Evolutionary conservation across 2,797 vertebrate species (phyloP), one percentile per base, ranked within the genome.

Genomic region (Spheniscus humboldti): DNA sequence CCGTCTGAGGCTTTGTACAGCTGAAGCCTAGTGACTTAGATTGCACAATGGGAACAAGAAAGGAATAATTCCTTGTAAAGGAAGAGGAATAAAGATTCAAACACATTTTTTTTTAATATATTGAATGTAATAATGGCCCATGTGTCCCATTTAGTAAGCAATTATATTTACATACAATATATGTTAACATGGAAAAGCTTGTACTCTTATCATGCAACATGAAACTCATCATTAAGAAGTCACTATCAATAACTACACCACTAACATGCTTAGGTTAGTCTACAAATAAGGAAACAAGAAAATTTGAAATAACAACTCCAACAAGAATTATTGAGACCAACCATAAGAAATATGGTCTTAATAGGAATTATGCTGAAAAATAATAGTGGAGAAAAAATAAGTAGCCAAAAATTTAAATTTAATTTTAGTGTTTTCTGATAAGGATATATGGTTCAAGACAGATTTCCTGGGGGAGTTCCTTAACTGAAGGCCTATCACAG

Each of bases 401-500:
- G 4, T 37, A 78, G 18, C 4, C 30, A 75, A 92, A 79, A 94
- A 73, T 25, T 23, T 82, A 55, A 75, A 71, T 79, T 67, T 77
- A 63, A 64, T 90, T 86, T 83, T 78, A 63, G 60, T 55, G 16
- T 90, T 91, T 94, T 86, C 69, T 78, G 66, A 69, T 89, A 84
- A 67, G 16, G 55, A 73, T 67, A 57, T 72, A 45, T 57, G 66
- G 57, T 86, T 93, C 77, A 68, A 96, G 95, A 95, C 84, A 95
- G 91, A 92, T 89, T 96, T 97, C 84, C 74, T 96, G 96, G 89
- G 39, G 86, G 95, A 92, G 94, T 93, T 96, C 86, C 86, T 96
- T 87, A 89, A 57, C 75, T 93, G 81, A 95, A 96, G 89, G 60
- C 91, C 91, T 94, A 94, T 92, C 94, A 87, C 64, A 18, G 89